Conservation (phyloP, 2,113 vertebrate genomes). For the Tachycineta bicolor region DNA sequence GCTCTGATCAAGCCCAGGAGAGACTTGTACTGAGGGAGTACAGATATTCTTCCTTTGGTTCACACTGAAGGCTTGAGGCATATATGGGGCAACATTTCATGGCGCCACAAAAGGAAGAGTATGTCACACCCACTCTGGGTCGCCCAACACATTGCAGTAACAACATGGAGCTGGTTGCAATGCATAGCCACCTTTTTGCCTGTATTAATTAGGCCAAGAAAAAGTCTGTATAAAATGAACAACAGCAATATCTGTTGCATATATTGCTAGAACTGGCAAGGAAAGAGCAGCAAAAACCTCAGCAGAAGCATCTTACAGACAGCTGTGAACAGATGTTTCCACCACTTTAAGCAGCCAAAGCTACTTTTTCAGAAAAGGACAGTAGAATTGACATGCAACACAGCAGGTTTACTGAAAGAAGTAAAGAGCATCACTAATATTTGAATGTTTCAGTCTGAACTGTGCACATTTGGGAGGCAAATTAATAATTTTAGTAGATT, state of each 20-base stretch:
- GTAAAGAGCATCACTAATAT: neutral
- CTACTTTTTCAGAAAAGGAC: neutral
- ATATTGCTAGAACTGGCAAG: neutral
- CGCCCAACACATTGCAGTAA: neutral
- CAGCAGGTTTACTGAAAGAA: neutral
- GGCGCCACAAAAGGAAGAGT: neutral
- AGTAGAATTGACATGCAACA: neutral
- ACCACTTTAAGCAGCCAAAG: neutral
- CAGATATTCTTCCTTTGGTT: neutral
- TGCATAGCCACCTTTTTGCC: neutral
- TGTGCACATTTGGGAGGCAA: neutral
- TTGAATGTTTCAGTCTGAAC: neutral
- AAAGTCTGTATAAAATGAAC: neutral
- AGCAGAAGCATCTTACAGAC: neutral
- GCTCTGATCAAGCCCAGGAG: neutral
- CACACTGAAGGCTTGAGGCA: neutral
- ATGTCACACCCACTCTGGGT: neutral
- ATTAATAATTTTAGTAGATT: neutral
- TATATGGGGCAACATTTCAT: neutral
- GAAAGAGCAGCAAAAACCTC: neutral
- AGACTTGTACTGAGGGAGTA: neutral
- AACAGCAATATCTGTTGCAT: neutral
- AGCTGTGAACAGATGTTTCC: neutral
- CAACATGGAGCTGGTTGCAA: neutral
- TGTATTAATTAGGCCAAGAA: neutral